Conservation (phyloP, 2,888 invertebrate genomes). For the Boloria selene region DNA sequence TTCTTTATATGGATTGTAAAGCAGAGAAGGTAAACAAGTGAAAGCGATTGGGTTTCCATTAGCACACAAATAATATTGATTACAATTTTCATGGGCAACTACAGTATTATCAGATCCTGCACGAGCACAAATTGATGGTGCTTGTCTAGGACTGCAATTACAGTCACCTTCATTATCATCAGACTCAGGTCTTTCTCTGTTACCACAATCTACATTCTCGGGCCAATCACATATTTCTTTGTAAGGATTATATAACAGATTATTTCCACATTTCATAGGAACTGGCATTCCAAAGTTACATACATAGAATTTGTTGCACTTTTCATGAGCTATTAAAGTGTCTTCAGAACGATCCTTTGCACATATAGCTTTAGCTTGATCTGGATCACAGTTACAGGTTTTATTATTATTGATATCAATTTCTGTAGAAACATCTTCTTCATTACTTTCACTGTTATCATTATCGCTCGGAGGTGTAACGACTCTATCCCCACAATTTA, state of each 20-base stretch:
- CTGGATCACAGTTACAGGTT: constrained; percentile 43
- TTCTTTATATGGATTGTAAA: constrained; percentile 43
- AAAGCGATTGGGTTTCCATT: constrained; percentile 43
- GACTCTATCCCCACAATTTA: constrained; percentile 46
- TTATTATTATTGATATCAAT: constrained; percentile 15
- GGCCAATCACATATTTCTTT: constrained; percentile 50
- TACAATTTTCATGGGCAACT: constrained; percentile 51
- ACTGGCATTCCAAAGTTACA: constrained; percentile 46
- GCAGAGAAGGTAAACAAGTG: constrained; percentile 39
- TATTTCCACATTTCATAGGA: constrained; percentile 37
- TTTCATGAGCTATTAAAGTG: constrained; percentile 48
- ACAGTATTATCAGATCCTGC: constrained; percentile 44
- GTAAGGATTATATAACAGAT: constrained; percentile 46
- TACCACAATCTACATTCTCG: constrained; percentile 48
- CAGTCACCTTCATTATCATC: constrained; percentile 26
- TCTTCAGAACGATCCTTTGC: constrained; percentile 43
- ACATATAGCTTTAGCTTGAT: constrained; percentile 48
- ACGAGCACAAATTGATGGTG: constrained; percentile 39
- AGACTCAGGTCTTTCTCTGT: constrained; percentile 43
- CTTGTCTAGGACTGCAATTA: constrained; percentile 31
- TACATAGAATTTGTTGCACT: constrained; percentile 48
- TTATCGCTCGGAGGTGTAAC: constrained; percentile 32
- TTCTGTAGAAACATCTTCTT: not conserved
- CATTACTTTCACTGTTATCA: not conserved
- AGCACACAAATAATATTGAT: constrained; percentile 47